A percentile compares a stretch with the other conserved stretches of the same genome.
Evolutionary conservation across 2,888 invertebrate species (phyloP).

Genomic region (Pandemis cinnamomeana): DNA sequence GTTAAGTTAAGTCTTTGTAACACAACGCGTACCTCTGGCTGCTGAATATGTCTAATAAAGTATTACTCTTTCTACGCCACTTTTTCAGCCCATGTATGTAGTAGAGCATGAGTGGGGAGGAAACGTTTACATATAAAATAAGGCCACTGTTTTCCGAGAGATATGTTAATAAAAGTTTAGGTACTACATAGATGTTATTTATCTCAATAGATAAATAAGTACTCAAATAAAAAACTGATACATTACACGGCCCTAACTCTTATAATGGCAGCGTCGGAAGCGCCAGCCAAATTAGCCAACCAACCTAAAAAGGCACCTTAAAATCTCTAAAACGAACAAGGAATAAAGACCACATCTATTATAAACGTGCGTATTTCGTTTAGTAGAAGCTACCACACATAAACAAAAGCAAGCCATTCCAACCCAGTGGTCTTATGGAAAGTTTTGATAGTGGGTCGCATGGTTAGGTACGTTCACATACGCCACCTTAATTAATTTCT

Average conservation of each 20-base stretch:
- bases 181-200: not conserved
- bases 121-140: not conserved
- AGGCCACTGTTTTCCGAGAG: not conserved
- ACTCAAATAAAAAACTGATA: too few species aligned
- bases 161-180: not conserved
- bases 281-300: too few species aligned
- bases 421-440: not conserved
- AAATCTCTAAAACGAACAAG: too few species aligned
- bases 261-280: too few species aligned
- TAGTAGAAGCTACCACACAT: too few species aligned
- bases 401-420: not conserved
- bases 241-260: too few species aligned
- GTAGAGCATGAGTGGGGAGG: not conserved
- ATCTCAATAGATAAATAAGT: too few species aligned
- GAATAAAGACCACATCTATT: too few species aligned
- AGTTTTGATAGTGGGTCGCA: not conserved
- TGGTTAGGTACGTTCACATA: not conserved
- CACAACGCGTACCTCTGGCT: not conserved
- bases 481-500: not conserved
- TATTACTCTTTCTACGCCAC: constrained; percentile 4
- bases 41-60: not conserved
- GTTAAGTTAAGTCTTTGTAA: not conserved
- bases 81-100: not conserved
- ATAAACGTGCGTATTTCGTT: not conserved
- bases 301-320: too few species aligned